Base-by-base conservation (phyloP, 1,140 invertebrate species). In the Drosophila punjabiensis region DNA sequence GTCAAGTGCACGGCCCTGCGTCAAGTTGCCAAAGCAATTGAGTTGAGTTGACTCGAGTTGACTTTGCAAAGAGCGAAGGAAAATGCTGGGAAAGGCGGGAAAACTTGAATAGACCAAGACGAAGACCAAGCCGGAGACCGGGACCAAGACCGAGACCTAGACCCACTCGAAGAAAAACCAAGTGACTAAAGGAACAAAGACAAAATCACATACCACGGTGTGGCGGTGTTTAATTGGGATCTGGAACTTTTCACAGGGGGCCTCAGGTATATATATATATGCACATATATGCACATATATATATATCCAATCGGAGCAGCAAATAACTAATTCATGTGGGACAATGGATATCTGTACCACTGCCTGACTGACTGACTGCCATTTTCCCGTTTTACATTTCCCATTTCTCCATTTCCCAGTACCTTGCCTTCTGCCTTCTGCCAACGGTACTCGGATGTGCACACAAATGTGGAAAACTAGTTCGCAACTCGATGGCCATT, bases 21-120 rank as follows among this genome's bases (percentile, higher is more conserved):
- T 79, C 76, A 65, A 79, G 77, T 79, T 79, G 77, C 76, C 77
- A 79, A 79, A 65, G 76, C 77, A 79, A 79, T 79, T 79, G 75
- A 78, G 58, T 79, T 55, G 63, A 70, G 63, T 70, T 70, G 66
- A 66, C 66, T 68, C 50, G 68, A 69, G 68, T 71, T 71, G 64
- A 69, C 64, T 69, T 70, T 33, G 39, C 28, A 39, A 39, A 13
- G 33, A n/a, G 35, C 33, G 24, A 11, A 5, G 20, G 37, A 20
- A 67, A 35, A 45, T 11, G 16, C 20, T 16, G 2, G 18, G 20
- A 14, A 11, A 43, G 16, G 28, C 50, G 45, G 48, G 45, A 35
- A 48, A 47, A 61, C 59, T 61, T 61, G 59, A 61, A 61, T 61
- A 63, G 61, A 53, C 39, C 39, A 33, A 37, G 32, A 33, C 14